A percentile compares a stretch with the other conserved stretches of the same genome.
Evolutionary conservation across 2,797 vertebrate species (phyloP).

Genomic region (Meriones psammophilus): DNA sequence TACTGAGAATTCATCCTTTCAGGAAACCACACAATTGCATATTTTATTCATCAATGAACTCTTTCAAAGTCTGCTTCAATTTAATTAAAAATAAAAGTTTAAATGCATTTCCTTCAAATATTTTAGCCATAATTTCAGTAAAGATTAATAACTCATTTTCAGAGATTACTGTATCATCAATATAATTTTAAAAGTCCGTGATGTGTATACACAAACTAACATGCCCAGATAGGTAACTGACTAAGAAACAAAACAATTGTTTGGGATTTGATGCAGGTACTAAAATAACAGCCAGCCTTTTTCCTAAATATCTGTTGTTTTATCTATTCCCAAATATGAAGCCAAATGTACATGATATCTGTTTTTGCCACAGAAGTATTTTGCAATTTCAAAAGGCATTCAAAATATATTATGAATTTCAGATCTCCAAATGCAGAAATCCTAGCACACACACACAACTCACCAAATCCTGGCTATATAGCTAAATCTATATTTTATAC

Average conservation of each 20-base stretch:
- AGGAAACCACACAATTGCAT: conserved; percentile 12
- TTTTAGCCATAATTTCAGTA: conserved; percentile 23
- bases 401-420: conserved; percentile 79
- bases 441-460: conserved; percentile 51
- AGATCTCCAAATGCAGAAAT: conserved; percentile 76
- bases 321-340: conserved; percentile 73
- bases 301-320: conserved; percentile 72
- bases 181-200: conserved; percentile 69
- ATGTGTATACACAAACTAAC: conserved; percentile 78
- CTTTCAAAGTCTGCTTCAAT: conserved; percentile 52
- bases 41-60: conserved; percentile 53
- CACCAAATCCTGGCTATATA: conserved; percentile 33
- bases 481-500: not conserved
- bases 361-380: conserved; percentile 69
- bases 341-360: conserved; percentile 65
- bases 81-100: conserved; percentile 28
- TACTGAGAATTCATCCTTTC: conserved; percentile 11
- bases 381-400: conserved; percentile 68
- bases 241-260: conserved; percentile 80
- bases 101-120: conserved; percentile 62
- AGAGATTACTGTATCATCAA: conserved; percentile 59
- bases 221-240: conserved; percentile 80
- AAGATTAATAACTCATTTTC: conserved; percentile 6
- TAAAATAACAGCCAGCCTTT: conserved; percentile 79
- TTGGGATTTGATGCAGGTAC: conserved; percentile 66